phyloP scores from a whole-genome alignment of 2,797 vertebrate species.

The Iguana delicatissima region DNA sequence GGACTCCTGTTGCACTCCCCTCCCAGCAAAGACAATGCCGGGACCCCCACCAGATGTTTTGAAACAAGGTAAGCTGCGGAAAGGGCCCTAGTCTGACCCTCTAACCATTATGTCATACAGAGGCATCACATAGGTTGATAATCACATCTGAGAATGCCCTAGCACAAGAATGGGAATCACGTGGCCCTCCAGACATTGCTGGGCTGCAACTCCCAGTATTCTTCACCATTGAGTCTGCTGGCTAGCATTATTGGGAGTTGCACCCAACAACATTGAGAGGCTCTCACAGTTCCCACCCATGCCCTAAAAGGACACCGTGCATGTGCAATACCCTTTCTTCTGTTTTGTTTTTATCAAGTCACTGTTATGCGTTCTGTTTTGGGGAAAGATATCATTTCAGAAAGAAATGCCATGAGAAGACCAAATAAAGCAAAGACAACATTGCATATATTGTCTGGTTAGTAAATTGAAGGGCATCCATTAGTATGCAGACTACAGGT shows the following conservation, averaged over 20 bases:
- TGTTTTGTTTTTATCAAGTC: not conserved
- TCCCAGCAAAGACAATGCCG: too few species aligned
- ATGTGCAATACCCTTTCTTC: not conserved
- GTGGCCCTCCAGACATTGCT: not conserved
- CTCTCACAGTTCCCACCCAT: not conserved
- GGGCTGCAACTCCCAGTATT: not conserved
- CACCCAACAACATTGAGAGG: not conserved
- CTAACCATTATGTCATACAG: too few species aligned
- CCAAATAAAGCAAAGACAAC: not conserved
- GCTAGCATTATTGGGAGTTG: not conserved
- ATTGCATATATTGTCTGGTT: slow-evolving; percentile 8
- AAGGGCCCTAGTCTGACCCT: too few species aligned
- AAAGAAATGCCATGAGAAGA: slow-evolving; percentile 13
- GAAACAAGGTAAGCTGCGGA: too few species aligned
- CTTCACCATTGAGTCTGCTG: not conserved
- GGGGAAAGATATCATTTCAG: slow-evolving; percentile 23
- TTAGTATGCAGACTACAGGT: not conserved
- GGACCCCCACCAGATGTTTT: too few species aligned
- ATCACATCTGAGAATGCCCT: not conserved
- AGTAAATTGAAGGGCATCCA: slow-evolving; percentile 38
- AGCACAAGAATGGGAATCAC: not conserved
- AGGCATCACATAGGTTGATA: too few species aligned
- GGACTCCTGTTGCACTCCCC: too few species aligned
- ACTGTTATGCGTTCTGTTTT: slow-evolving; percentile 19
- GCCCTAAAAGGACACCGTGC: slow-evolving; percentile 11